Percentiles rank a stretch among this genome's conserved stretches.
phyloP scores from a whole-genome alignment of 1,140 invertebrate genomes.

The Ridgeia piscesae region DNA sequence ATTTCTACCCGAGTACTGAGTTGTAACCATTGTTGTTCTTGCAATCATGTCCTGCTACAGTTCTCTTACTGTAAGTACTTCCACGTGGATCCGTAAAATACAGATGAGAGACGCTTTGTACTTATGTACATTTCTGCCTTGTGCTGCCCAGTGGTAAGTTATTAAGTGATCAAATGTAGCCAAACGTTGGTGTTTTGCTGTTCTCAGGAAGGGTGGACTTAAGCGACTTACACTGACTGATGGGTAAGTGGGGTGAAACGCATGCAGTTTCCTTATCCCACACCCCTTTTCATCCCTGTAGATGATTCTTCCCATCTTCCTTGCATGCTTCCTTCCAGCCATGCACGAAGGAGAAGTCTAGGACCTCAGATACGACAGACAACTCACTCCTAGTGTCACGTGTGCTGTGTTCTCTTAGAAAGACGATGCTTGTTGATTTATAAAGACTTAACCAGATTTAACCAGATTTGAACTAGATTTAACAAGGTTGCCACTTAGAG shows the following conservation, averaged over 20 bases:
- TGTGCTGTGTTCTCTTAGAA: neutral
- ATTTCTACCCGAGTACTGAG: no score
- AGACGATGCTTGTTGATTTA: neutral
- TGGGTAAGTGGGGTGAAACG: slow-evolving; percentile 22
- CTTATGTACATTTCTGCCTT: neutral
- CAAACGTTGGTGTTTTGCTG: neutral
- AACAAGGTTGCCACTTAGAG: no score
- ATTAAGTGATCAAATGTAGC: neutral
- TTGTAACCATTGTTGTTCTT: no score
- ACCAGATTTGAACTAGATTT: no score
- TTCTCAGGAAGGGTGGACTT: slow-evolving; percentile 27
- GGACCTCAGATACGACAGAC: neutral
- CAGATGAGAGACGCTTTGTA: neutral
- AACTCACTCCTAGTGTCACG: neutral
- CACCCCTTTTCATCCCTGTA: neutral
- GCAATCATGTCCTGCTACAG: no score
- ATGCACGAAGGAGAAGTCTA: neutral
- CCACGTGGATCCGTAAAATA: neutral
- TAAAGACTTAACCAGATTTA: no score
- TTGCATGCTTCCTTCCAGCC: neutral
- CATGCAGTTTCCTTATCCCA: neutral
- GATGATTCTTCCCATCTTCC: neutral
- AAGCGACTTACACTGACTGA: slow-evolving; percentile 24
- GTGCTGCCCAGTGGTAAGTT: neutral
- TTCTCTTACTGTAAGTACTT: neutral